A percentile compares a stretch with the other conserved stretches of the same genome.
phyloP scores from a whole-genome alignment of 2,113 vertebrate species.

The Alexandromys fortis region DNA sequence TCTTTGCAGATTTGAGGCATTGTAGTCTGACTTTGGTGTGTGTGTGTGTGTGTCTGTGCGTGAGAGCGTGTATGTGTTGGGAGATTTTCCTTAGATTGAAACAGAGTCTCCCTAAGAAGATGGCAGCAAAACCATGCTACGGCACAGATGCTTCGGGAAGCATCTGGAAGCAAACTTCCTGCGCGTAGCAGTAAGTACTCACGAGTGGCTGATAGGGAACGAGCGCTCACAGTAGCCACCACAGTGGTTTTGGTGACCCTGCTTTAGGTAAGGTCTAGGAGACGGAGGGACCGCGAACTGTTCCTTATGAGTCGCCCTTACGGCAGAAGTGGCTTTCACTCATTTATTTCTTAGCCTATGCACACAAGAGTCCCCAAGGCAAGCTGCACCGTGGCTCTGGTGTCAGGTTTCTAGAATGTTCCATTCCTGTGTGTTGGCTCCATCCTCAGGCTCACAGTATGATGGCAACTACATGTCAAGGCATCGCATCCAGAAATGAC shows the following conservation, averaged over 20 bases:
- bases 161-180: not conserved
- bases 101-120: not conserved
- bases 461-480: not conserved
- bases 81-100: not conserved
- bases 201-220: not conserved
- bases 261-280: not conserved
- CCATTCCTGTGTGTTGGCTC: not conserved
- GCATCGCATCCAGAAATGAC: not conserved
- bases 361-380: not conserved
- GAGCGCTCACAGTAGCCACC: not conserved
- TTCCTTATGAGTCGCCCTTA: not conserved
- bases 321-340: not conserved
- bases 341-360: not conserved
- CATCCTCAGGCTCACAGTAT: not conserved
- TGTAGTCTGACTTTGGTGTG: not conserved
- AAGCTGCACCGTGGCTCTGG: not conserved
- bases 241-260: not conserved
- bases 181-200: not conserved
- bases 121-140: rapidly evolving
- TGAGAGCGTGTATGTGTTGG: not conserved
- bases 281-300: not conserved
- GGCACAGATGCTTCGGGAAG: not conserved
- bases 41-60: not conserved
- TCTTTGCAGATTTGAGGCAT: not conserved
- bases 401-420: not conserved